These are phyloP conservation scores for Myiopsitta monachus DNA, from an alignment of 2,113 vertebrate genomes.

Conservation along the genomic window DNA sequence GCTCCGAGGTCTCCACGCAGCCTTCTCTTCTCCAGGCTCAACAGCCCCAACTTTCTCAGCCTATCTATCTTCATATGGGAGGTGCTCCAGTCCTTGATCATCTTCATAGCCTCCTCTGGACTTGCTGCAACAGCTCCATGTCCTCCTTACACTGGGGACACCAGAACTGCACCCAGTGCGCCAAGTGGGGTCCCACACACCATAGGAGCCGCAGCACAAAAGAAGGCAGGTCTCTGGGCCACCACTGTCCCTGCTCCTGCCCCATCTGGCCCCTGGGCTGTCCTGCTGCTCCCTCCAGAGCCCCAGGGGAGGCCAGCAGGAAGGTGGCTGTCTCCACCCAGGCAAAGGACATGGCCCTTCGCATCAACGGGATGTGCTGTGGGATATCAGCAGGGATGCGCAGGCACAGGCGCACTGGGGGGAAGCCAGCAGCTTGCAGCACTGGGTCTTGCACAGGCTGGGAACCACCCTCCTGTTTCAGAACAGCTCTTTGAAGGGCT, in stretches of 20 bases:
- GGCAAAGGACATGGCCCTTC: background rate
- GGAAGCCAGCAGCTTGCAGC: background rate
- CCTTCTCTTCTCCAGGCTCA: background rate
- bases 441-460: accelerated
- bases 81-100: background rate
- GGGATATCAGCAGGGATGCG: background rate
- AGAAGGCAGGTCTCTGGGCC: background rate
- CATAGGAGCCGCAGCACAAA: background rate
- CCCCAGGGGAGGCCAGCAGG: background rate
- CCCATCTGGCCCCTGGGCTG: background rate
- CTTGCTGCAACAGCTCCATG: background rate
- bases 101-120: background rate
- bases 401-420: accelerated
- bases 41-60: background rate
- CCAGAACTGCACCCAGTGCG: background rate
- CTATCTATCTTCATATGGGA: accelerated
- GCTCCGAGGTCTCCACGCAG: background rate
- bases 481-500: background rate
- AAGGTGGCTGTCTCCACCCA: background rate
- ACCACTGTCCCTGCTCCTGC: background rate
- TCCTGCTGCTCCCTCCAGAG: background rate
- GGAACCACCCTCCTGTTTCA: background rate
- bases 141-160: background rate
- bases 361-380: accelerated
- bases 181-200: background rate